Percentiles rank a stretch among this genome's conserved stretches.
phyloP scores from a whole-genome alignment of 1,140 invertebrate genomes.

The Agrilus planipennis region DNA sequence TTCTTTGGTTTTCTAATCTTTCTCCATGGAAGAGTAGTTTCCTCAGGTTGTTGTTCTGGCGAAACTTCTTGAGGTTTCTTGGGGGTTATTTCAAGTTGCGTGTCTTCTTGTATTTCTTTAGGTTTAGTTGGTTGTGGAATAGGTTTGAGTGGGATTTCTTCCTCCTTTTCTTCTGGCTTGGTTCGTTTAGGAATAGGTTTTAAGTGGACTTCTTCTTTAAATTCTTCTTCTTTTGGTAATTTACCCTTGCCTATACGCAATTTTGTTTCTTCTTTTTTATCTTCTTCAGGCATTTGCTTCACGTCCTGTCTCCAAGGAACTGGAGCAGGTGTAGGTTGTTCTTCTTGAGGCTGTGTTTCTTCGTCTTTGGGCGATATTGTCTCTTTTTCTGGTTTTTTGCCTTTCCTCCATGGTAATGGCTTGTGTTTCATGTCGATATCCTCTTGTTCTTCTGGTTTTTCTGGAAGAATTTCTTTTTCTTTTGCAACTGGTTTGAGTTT shows the following conservation, averaged over 20 bases:
- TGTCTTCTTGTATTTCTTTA: constrained; percentile 4
- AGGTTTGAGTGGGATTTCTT: too few species aligned
- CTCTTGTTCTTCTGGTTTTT: constrained; percentile 7
- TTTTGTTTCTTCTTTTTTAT: constrained; percentile 19
- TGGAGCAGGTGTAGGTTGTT: constrained; percentile 16
- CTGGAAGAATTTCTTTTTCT: constrained; percentile 10
- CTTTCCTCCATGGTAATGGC: constrained; percentile 1
- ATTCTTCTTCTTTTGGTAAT: constrained; percentile 28
- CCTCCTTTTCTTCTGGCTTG: constrained; percentile 22
- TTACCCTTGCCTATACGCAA: constrained; percentile 30
- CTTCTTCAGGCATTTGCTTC: constrained; percentile 24
- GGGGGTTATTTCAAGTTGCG: background rate
- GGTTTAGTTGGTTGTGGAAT: too few species aligned
- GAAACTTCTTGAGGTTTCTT: constrained; percentile 10
- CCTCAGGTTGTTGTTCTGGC: too few species aligned
- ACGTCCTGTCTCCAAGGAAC: constrained; percentile 23
- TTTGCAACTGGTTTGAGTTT: constrained; percentile 28
- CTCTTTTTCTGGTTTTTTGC: too few species aligned
- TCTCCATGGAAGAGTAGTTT: too few species aligned
- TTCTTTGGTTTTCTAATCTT: too few species aligned
- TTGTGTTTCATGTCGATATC: constrained; percentile 5
- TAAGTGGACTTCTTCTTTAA: constrained; percentile 29
- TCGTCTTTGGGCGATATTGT: too few species aligned
- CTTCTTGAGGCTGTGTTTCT: too few species aligned
- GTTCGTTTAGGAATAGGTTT: constrained; percentile 33